Conservation (phyloP, 2,113 vertebrate species). For the Otocyon megalotis region DNA sequence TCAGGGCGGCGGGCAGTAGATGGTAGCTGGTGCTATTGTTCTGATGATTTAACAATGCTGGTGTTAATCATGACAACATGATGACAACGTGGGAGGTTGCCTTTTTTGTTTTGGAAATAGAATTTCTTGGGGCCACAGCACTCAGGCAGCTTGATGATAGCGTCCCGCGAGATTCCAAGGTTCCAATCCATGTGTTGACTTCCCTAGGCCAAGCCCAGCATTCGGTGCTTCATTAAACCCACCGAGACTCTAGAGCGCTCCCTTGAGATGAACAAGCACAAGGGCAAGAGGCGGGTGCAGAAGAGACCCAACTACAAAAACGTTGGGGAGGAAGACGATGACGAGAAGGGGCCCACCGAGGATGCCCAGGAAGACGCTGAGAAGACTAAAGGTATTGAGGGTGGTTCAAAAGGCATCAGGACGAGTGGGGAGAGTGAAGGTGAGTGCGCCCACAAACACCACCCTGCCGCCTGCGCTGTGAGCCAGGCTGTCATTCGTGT, state of each 20-base stretch:
- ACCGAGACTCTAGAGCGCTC: conserved; percentile 96
- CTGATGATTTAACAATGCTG: not conserved
- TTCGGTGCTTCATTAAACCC: conserved; percentile 96
- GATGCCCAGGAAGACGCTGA: conserved; percentile 88
- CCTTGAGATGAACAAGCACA: conserved; percentile 96
- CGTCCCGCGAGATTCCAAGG: not conserved
- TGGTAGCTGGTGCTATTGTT: not conserved
- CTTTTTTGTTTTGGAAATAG: not conserved
- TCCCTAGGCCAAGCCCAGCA: conserved; percentile 89
- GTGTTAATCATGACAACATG: not conserved
- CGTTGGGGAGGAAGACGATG: conserved; percentile 97
- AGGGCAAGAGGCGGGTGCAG: conserved; percentile 93
- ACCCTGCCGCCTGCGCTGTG: not conserved
- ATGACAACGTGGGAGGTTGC: not conserved
- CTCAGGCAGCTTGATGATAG: not conserved
- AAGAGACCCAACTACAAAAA: conserved; percentile 99
- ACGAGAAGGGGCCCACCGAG: conserved; percentile 90
- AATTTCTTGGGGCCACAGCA: conserved; percentile 28
- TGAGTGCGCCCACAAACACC: conserved; percentile 85
- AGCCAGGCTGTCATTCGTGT: not conserved
- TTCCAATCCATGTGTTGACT: not conserved
- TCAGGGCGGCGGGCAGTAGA: not conserved
- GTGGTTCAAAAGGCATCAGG: conserved; percentile 92
- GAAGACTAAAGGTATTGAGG: conserved; percentile 93
- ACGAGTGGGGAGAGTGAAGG: conserved; percentile 95